phyloP scores from a whole-genome alignment of 2,113 vertebrate species.

The Micromys minutus region DNA sequence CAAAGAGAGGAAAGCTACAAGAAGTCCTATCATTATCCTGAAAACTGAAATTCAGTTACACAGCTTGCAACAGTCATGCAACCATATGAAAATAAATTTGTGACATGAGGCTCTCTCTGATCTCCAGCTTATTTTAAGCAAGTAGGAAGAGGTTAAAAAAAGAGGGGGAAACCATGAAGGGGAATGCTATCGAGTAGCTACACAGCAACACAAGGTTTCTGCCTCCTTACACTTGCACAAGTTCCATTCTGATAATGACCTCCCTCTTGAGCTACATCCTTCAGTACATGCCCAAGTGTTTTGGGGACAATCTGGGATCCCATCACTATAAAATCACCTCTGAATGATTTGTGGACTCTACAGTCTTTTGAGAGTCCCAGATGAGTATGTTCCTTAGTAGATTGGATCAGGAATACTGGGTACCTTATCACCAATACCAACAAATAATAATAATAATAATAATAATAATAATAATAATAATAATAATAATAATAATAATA shows the following conservation, averaged over 20 bases:
- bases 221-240: accelerated
- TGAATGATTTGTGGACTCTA: neutral
- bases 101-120: neutral
- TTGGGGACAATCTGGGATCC: neutral
- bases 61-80: neutral
- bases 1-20: neutral
- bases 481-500: neutral
- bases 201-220: neutral
- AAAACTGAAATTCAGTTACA: neutral
- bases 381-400: neutral
- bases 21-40: neutral
- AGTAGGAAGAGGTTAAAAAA: neutral
- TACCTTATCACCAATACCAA: neutral
- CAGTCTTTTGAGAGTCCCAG: neutral
- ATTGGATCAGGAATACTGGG: neutral
- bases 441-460: neutral
- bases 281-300: neutral
- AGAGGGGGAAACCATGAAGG: accelerated
- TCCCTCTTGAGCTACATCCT: no score
- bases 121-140: neutral
- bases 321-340: neutral
- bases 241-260: neutral
- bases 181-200: no score
- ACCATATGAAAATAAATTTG: neutral
- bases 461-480: neutral